Percentiles rank a stretch among this genome's conserved stretches.
phyloP scores from a whole-genome alignment of 2,888 invertebrate species.

The Aleiodes testaceus region DNA sequence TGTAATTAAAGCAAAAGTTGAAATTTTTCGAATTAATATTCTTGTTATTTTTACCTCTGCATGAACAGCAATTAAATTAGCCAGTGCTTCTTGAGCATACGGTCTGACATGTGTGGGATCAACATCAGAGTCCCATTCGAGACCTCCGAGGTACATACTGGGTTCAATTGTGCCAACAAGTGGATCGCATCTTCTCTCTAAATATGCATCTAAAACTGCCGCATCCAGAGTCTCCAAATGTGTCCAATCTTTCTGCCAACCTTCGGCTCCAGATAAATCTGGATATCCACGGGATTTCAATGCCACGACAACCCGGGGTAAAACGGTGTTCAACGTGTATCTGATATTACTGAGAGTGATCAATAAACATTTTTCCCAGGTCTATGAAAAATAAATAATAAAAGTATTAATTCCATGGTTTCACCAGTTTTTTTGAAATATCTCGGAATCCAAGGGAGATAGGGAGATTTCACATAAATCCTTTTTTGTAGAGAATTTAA shows the following conservation, averaged over 20 bases:
- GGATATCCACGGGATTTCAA: constrained; percentile 84
- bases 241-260: constrained; percentile 75
- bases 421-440: no score
- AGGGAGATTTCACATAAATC: no score
- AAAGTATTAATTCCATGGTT: constrained; percentile 14
- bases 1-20: constrained; percentile 63
- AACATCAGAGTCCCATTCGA: constrained; percentile 87
- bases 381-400: constrained; percentile 70
- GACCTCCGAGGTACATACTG: constrained; percentile 93
- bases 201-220: constrained; percentile 84
- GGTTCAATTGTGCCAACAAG: constrained; percentile 97
- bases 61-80: constrained; percentile 86
- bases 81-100: constrained; percentile 91
- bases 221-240: constrained; percentile 78
- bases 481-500: no score
- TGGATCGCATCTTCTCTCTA: constrained; percentile 94
- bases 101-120: constrained; percentile 86
- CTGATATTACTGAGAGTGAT: constrained; percentile 92
- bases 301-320: constrained; percentile 80
- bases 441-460: no score
- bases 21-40: neutral
- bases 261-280: constrained; percentile 72
- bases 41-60: constrained; percentile 76
- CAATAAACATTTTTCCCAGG: constrained; percentile 87
- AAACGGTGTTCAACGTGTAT: constrained; percentile 84